phyloP scores from a whole-genome alignment of 2,797 vertebrate genomes.

The Okamejei kenojei region DNA sequence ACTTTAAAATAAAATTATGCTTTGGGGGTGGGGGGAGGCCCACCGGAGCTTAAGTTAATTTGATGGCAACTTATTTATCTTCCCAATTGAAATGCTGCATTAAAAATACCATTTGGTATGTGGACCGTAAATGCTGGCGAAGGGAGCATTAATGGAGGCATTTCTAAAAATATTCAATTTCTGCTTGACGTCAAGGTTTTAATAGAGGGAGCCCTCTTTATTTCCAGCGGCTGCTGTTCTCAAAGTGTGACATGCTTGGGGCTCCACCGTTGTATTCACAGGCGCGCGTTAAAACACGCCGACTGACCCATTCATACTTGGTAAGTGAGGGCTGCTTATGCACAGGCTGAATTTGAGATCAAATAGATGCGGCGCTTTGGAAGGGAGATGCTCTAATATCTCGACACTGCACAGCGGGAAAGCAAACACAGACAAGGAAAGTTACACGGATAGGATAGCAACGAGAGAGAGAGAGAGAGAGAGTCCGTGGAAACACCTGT shows the following conservation, averaged over 20 bases:
- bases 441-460: neutral
- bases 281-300: neutral
- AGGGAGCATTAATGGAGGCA: too few relatives aligned
- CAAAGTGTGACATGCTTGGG: too few relatives aligned
- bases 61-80: constrained; percentile 6
- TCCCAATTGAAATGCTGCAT: neutral
- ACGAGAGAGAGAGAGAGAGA: too few relatives aligned
- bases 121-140: neutral
- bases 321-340: neutral
- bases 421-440: neutral
- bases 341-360: neutral
- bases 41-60: neutral
- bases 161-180: neutral
- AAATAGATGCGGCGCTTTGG: neutral
- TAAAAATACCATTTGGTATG: neutral
- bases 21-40: neutral
- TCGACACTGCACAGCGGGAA: neutral
- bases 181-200: neutral
- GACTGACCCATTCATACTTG: neutral
- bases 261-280: neutral
- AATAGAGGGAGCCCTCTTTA: too few relatives aligned
- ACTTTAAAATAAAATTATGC: neutral
- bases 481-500: constrained; percentile 19
- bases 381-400: neutral
- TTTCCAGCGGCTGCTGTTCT: neutral